A percentile compares a stretch with the other conserved stretches of the same genome.
Conservation (phyloP, 2,888 invertebrate species). For the Lasioglossum oenotherae region DNA sequence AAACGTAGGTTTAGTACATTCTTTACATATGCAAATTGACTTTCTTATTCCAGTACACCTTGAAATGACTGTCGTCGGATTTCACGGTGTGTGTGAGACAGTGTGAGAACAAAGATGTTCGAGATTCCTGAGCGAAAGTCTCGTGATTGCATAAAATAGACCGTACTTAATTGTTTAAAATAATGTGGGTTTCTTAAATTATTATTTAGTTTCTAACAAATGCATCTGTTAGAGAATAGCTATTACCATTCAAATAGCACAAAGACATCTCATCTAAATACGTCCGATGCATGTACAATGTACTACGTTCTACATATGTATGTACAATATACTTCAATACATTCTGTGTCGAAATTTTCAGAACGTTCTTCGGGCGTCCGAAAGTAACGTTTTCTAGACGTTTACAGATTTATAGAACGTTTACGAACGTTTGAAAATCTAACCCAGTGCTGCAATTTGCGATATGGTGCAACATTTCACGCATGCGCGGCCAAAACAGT, state of each 20-base stretch:
- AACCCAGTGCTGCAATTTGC: too few relatives aligned
- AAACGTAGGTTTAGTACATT: background rate
- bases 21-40: background rate
- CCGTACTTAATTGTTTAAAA: background rate
- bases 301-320: too few relatives aligned
- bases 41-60: conserved; percentile 13
- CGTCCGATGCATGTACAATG: too few relatives aligned
- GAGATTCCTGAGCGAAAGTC: conserved; percentile 35
- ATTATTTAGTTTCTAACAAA: background rate
- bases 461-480: too few relatives aligned
- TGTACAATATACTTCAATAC: too few relatives aligned
- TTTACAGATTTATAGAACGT: too few relatives aligned
- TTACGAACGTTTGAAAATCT: too few relatives aligned
- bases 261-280: background rate
- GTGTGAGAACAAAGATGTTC: conserved; percentile 10
- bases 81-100: background rate
- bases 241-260: background rate
- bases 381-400: too few relatives aligned
- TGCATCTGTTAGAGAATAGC: background rate
- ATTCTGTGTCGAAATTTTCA: background rate
- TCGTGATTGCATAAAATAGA: background rate
- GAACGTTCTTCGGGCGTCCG: too few relatives aligned
- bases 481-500: too few relatives aligned
- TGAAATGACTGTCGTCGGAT: conserved; percentile 20
- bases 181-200: background rate